Conservation (phyloP, 2,888 invertebrate species). For the Lasioglossum marginatum region DNA sequence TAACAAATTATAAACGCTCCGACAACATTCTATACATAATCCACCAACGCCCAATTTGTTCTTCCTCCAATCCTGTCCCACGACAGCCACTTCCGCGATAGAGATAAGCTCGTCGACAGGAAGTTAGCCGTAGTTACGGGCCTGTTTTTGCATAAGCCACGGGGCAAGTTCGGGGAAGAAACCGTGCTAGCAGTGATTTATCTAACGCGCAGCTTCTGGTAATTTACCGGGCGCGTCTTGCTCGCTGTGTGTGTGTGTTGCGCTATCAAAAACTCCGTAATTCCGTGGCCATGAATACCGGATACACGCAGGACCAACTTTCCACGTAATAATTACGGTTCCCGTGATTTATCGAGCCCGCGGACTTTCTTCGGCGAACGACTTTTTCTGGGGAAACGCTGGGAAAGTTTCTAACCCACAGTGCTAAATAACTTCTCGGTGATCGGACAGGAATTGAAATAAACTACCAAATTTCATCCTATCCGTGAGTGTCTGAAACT, state of each 20-base stretch:
- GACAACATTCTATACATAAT: conserved; percentile 1
- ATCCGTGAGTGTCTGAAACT: not conserved
- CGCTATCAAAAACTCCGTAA: conserved; percentile 44
- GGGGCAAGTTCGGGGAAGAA: conserved; percentile 30
- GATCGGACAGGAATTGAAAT: too few species aligned
- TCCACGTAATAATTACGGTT: conserved; percentile 35
- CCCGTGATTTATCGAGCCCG: conserved; percentile 33
- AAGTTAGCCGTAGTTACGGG: conserved; percentile 48
- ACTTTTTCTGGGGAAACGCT: not conserved
- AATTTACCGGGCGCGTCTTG: conserved; percentile 22
- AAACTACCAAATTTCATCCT: not conserved
- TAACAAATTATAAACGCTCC: not conserved
- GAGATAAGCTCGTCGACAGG: conserved; percentile 43
- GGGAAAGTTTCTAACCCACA: not conserved
- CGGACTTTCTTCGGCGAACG: not conserved
- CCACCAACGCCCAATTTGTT: conserved; percentile 17
- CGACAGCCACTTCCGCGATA: conserved; percentile 37
- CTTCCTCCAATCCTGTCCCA: conserved; percentile 18
- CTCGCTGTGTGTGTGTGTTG: not conserved
- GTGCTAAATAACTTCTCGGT: too few species aligned
- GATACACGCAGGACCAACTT: conserved; percentile 34
- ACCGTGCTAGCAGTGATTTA: conserved; percentile 39
- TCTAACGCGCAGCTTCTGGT: conserved; percentile 32
- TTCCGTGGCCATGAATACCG: conserved; percentile 28
- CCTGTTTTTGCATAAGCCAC: conserved; percentile 52